These are phyloP conservation scores for Porites australiensis DNA, from an alignment of 64 coral and sea anemone genomes.

Conservation along the genomic window DNA sequence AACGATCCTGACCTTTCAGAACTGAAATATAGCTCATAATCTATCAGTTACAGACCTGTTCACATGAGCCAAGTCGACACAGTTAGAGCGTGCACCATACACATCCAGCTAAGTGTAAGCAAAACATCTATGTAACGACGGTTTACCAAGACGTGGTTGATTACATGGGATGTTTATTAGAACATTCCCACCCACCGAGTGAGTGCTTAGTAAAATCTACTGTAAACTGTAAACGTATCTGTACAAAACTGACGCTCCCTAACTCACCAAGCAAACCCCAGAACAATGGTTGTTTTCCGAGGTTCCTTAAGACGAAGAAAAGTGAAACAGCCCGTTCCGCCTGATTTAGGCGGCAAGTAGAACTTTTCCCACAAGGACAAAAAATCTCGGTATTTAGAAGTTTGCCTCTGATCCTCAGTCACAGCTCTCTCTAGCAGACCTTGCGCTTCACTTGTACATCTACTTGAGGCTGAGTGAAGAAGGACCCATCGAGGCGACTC, in stretches of 20 bases:
- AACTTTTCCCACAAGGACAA: slow-evolving; percentile 55
- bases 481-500: slow-evolving; percentile 85
- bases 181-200: no score
- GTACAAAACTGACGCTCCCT: no score
- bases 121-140: no score
- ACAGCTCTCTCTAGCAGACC: slow-evolving; percentile 48
- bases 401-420: slow-evolving; percentile 1
- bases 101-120: no score
- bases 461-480: slow-evolving; percentile 34
- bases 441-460: slow-evolving; percentile 35
- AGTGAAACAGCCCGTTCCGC: slow-evolving; percentile 17
- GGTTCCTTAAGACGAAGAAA: slow-evolving; percentile 43
- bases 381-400: slow-evolving; percentile 28
- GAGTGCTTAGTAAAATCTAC: no score
- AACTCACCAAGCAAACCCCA: slow-evolving; percentile 54
- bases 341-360: neutral
- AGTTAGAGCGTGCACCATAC: no score
- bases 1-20: no score
- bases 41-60: no score
- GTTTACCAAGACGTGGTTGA: no score
- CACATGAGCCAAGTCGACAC: no score
- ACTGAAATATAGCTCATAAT: no score
- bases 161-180: no score
- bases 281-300: slow-evolving; percentile 18
- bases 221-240: neutral